These are phyloP conservation scores for Stegastes partitus DNA, from an alignment of 2,113 vertebrate genomes.

Conservation along the genomic window DNA sequence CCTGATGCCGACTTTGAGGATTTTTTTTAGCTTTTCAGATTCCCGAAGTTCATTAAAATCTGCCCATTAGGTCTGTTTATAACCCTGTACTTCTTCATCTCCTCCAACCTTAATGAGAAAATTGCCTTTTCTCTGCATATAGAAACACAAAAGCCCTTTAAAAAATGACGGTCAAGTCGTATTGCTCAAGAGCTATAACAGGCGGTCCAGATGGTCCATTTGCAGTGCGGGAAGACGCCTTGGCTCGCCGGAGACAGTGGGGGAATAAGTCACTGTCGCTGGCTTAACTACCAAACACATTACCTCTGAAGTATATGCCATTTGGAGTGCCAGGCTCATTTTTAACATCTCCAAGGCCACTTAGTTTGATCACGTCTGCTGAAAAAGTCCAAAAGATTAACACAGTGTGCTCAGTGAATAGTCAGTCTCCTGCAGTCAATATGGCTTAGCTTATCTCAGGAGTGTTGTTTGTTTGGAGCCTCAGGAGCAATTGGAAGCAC, in stretches of 20 bases:
- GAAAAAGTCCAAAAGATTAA: constrained; percentile 64
- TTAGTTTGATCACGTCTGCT: constrained; percentile 54
- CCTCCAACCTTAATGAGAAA: constrained; percentile 58
- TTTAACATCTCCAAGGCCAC: constrained; percentile 61
- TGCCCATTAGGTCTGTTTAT: constrained; percentile 71
- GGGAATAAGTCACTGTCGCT: constrained; percentile 78
- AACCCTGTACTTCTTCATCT: constrained; percentile 68
- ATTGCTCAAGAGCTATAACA: constrained; percentile 69
- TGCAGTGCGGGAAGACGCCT: constrained; percentile 51
- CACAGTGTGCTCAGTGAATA: constrained; percentile 45
- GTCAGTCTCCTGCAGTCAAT: constrained; percentile 51
- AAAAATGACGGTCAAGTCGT: constrained; percentile 75
- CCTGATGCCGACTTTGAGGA: not conserved
- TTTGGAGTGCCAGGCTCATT: constrained; percentile 66
- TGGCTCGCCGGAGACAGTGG: constrained; percentile 54
- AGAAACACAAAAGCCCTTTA: constrained; percentile 62
- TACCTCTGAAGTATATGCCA: constrained; percentile 76
- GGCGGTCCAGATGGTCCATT: constrained; percentile 81
- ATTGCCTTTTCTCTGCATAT: constrained; percentile 64
- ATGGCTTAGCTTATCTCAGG: constrained; percentile 60
- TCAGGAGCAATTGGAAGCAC: constrained; percentile 45
- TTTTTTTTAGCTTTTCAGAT: constrained; percentile 38
- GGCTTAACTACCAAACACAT: constrained; percentile 79
- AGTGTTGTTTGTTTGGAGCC: constrained; percentile 45
- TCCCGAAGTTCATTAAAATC: constrained; percentile 60